Evolutionary conservation across 2,888 invertebrate species (phyloP).

Genomic region (Pterostichus madidus): DNA sequence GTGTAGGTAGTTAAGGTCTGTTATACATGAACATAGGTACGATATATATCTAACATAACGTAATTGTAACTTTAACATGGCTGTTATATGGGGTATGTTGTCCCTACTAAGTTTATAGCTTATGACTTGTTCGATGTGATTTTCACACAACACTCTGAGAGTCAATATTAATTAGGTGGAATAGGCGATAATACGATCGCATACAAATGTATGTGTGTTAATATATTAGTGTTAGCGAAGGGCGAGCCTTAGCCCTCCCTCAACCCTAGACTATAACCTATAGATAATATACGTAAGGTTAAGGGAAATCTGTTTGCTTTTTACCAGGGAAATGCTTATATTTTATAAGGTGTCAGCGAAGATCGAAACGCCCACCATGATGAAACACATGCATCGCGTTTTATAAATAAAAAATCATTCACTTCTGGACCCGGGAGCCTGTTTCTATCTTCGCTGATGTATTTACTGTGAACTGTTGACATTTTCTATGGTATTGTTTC

Average conservation of each 20-base stretch:
- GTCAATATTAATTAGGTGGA: constrained; percentile 67
- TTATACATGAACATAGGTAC: constrained; percentile 51
- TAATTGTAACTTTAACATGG: constrained; percentile 66
- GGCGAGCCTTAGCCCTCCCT: constrained; percentile 52
- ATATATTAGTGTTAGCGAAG: constrained; percentile 64
- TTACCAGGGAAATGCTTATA: constrained; percentile 67
- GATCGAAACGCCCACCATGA: constrained; percentile 48
- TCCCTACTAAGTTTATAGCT: constrained; percentile 67
- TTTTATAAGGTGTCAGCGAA: constrained; percentile 66
- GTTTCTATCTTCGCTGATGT: constrained; percentile 63
- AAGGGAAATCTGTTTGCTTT: constrained; percentile 67
- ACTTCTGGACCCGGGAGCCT: constrained; percentile 18
- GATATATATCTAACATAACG: constrained; percentile 56
- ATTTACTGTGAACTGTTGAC: constrained; percentile 67
- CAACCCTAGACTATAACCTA: constrained; percentile 62
- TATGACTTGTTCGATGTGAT: constrained; percentile 67
- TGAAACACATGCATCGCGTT: constrained; percentile 42
- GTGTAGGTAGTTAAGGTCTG: constrained; percentile 32
- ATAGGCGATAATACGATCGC: constrained; percentile 65
- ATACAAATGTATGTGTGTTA: constrained; percentile 67
- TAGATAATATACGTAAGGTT: constrained; percentile 64
- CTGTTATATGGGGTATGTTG: constrained; percentile 65
- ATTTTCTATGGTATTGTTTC: constrained; percentile 67
- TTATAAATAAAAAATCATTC: constrained; percentile 46
- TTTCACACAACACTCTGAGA: constrained; percentile 67